phyloP scores from a whole-genome alignment of 64 coral and sea anemone genomes.

The Astreopora myriophthalma region DNA sequence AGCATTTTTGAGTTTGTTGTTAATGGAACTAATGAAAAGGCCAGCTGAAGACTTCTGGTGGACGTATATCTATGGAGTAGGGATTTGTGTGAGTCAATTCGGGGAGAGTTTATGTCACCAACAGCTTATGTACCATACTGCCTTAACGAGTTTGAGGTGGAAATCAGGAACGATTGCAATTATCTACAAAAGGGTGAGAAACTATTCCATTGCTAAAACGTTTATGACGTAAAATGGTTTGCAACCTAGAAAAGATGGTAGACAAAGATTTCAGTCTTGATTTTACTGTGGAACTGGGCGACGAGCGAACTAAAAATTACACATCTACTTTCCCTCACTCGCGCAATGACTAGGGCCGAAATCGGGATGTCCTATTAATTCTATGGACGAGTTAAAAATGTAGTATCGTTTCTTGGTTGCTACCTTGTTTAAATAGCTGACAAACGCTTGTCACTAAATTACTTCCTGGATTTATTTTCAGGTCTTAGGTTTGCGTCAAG shows the following conservation, averaged over 20 bases:
- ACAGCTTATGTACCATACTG: neutral
- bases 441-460: neutral
- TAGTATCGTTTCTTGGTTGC: neutral
- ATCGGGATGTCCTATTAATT: no score
- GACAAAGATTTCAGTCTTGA: no score
- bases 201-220: no score
- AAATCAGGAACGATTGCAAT: slow-evolving; percentile 46
- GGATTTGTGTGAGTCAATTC: slow-evolving; percentile 33
- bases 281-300: no score
- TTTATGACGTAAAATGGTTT: neutral
- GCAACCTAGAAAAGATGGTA: no score
- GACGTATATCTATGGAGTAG: slow-evolving; percentile 33
- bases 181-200: slow-evolving; percentile 56
- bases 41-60: neutral
- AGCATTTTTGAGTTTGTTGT: slow-evolving; percentile 32
- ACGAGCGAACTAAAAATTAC: no score
- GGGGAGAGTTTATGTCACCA: neutral
- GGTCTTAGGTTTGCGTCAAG: slow-evolving; percentile 54
- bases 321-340: no score
- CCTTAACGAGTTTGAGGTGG: slow-evolving; percentile 33
- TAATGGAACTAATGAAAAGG: slow-evolving; percentile 6
- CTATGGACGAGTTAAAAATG: no score
- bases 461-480: neutral
- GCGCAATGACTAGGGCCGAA: no score
- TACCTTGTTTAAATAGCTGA: no score